These are phyloP conservation scores for Leptinotarsa rubiginosa DNA, from an alignment of 2,888 invertebrate species.

Conservation along the genomic window DNA sequence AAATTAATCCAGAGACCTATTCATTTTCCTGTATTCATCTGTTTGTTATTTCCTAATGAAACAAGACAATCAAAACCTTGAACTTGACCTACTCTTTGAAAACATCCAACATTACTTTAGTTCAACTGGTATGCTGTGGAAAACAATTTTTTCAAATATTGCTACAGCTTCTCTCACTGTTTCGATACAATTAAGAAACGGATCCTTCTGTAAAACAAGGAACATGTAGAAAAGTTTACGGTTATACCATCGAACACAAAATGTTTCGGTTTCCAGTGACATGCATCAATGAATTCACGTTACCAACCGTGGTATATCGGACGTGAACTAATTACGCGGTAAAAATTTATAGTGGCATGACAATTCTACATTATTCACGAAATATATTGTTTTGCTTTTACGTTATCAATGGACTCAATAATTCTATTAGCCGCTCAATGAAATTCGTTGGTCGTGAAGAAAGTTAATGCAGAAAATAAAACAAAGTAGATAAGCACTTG, in stretches of 20 bases:
- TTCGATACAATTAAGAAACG: background rate
- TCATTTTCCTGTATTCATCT: too few species aligned
- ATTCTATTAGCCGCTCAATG: background rate
- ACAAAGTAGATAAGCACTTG: too few species aligned
- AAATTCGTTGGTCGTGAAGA: too few species aligned
- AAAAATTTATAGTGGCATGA: background rate
- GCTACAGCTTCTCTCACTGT: too few species aligned
- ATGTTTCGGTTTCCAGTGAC: constrained; percentile 32
- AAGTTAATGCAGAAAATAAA: too few species aligned
- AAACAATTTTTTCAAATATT: too few species aligned
- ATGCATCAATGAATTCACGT: constrained; percentile 47
- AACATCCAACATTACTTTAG: too few species aligned
- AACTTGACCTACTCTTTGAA: too few species aligned
- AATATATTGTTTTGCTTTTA: constrained; percentile 7
- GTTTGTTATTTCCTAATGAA: too few species aligned
- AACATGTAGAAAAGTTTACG: constrained; percentile 22
- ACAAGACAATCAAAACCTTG: too few species aligned
- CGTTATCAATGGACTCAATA: background rate
- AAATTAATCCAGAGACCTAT: too few species aligned
- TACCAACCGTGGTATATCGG: constrained; percentile 34
- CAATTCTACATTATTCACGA: constrained; percentile 10
- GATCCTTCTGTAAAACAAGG: constrained; percentile 15
- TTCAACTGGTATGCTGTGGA: too few species aligned
- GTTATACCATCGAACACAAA: constrained; percentile 30
- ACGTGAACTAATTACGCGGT: constrained; percentile 14